Conservation (phyloP, 30 jellyfish, hydroid and myxozoan genomes). For the Cassiopea andromeda region DNA sequence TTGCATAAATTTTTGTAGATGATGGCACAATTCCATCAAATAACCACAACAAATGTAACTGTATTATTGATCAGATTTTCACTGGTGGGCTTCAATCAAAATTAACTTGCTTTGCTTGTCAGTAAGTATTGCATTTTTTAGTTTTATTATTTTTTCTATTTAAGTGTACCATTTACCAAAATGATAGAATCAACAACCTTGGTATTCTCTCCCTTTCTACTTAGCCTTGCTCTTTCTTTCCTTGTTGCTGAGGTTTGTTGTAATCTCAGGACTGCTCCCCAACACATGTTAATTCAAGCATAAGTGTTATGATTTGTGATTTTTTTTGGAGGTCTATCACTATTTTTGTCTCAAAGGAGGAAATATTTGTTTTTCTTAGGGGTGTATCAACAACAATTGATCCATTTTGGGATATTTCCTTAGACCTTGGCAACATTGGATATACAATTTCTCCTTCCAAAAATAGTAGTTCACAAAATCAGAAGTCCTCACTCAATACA, state of each 20-base stretch:
- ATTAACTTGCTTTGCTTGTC: conserved; percentile 86
- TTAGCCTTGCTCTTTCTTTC: no score
- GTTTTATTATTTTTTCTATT: background rate
- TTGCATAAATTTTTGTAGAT: conserved; percentile 38
- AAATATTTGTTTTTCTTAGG: conserved; percentile 31
- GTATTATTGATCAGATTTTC: conserved; percentile 91
- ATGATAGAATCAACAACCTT: no score
- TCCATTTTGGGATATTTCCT: conserved; percentile 95
- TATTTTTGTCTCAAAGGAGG: no score
- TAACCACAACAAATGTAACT: conserved; percentile 90
- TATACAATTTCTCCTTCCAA: conserved; percentile 62
- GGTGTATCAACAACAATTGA: conserved; percentile 95
- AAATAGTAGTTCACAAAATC: conserved; percentile 25
- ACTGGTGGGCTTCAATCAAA: conserved; percentile 96
- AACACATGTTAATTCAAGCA: no score
- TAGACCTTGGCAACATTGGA: conserved; percentile 86
- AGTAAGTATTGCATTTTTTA: conserved; percentile 35
- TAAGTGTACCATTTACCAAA: no score
- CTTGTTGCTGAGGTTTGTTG: no score
- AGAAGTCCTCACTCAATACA: conserved; percentile 16
- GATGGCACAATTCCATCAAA: conserved; percentile 91
- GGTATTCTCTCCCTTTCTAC: no score
- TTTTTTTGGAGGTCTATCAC: no score
- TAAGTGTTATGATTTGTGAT: no score
- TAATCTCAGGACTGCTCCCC: no score